These are phyloP conservation scores for Psylliodes chrysocephalus DNA, from an alignment of 2,888 invertebrate genomes.

Conservation along the genomic window DNA sequence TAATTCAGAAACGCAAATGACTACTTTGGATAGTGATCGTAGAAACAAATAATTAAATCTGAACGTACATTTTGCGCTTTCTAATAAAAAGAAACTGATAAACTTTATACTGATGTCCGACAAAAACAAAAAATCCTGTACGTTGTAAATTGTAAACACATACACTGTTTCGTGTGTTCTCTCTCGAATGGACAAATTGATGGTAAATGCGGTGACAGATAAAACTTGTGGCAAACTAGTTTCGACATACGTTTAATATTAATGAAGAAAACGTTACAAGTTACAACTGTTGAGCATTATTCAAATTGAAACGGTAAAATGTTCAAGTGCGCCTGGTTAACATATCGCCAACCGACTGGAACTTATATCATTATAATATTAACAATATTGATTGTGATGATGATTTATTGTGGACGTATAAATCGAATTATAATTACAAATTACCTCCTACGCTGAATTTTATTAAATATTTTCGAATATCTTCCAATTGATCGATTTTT, in stretches of 20 bases:
- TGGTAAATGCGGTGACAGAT: conserved; percentile 11
- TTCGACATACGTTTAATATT: conserved; percentile 21
- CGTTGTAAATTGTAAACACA: neutral
- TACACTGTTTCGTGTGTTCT: neutral
- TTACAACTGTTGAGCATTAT: conserved; percentile 14
- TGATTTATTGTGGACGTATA: conserved; percentile 8
- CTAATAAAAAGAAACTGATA: too few species aligned
- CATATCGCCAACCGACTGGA: conserved; percentile 20
- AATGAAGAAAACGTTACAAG: conserved; percentile 17
- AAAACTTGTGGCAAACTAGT: conserved; percentile 14
- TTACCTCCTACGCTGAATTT: conserved; percentile 16
- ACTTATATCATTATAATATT: conserved; percentile 18
- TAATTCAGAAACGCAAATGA: too few species aligned
- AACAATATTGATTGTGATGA: conserved; percentile 14
- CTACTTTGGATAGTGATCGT: too few species aligned
- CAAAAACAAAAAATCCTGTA: too few species aligned
- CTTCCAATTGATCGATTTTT: too few species aligned
- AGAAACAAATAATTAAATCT: too few species aligned
- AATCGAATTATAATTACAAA: conserved; percentile 5
- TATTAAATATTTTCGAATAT: too few species aligned
- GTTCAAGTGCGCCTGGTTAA: conserved; percentile 16
- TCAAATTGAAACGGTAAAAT: conserved; percentile 19
- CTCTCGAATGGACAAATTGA: conserved; percentile 9
- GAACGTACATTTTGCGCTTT: too few species aligned
- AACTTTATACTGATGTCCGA: too few species aligned